Evolutionary conservation across 2,797 vertebrate genomes (phyloP), one percentile per base, ranked within the genome.

Genomic region (Babyrousa celebensis): DNA sequence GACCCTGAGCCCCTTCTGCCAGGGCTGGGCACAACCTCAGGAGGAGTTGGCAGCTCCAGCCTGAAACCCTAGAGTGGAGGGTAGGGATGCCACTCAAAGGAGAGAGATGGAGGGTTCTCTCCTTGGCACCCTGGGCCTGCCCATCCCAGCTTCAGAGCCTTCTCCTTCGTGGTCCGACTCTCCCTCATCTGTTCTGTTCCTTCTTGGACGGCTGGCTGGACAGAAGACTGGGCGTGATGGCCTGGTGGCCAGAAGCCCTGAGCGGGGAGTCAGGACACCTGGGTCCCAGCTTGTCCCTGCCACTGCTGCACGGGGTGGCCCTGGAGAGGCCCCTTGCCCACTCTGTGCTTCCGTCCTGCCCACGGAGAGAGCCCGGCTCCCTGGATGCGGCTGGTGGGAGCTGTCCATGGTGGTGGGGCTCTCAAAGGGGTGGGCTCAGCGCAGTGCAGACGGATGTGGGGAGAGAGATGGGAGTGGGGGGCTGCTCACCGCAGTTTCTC

Each of bases 401-500:
- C 29, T n/a, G 68, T n/a, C 10, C 5, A 1, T 3, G 4, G 7
- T 14, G 16, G 43, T 10, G 36, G 18, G 6, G 27, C 43, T 6
- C 32, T 75, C n/a, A 1, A 29, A 60, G 40, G 14, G 12, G 32
- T 17, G 27, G 36, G 63, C 54, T 70, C 29, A 10, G 77, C 27
- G 16, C 23, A 4, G 40, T 2, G 1, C 21, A 29, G 78, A 25
- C 54, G n/a, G 78, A 25, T 43, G n/a, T 1, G 54, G 32, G 82
- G 17, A 21, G 20, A 3, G 25, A 1, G 5, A 36, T 5, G 4
- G 15, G 62, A 12, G 0, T 0, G 32, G 21, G 0, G 36, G 21
- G 29, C 62, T 16, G 97, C 99, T 98, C 98, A 99, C 99, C 99
- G 4, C 99, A 99, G 70, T 99, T 99, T 94, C 99, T 99, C 98